Conservation (phyloP, 2,113 vertebrate genomes). For the Ramphastos sulfuratus region DNA sequence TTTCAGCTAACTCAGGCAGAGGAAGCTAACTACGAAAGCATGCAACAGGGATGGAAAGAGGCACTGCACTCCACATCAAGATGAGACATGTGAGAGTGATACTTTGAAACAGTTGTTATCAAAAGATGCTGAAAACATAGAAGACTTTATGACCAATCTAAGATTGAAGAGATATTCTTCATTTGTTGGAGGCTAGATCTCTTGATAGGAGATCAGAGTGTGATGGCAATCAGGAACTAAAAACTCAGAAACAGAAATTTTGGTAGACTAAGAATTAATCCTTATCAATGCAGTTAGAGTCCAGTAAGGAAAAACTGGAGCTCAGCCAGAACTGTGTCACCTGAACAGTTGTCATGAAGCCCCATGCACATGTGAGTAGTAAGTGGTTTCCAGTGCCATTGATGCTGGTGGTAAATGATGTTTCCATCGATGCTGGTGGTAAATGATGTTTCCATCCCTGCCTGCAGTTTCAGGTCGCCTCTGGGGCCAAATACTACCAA, state of each 20-base stretch:
- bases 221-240: not conserved
- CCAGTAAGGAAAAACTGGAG: not conserved
- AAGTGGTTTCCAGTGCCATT: not conserved
- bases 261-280: not conserved
- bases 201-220: not conserved
- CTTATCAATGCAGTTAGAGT: not conserved
- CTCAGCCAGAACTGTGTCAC: not conserved
- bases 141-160: not conserved
- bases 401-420: not conserved
- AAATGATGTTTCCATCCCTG: not conserved
- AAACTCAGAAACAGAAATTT: not conserved
- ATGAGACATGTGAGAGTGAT: not conserved
- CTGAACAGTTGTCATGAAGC: not conserved
- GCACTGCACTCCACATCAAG: not conserved
- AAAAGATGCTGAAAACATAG: conserved; percentile 12
- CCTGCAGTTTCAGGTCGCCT: not conserved
- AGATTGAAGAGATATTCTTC: not conserved
- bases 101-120: not conserved
- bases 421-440: not conserved
- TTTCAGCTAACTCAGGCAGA: not conserved
- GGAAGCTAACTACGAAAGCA: not conserved
- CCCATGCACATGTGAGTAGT: not conserved
- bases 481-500: too few species aligned
- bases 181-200: not conserved
- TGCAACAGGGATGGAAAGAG: not conserved